Conservation (phyloP, 2,797 vertebrate genomes). For the Acrocephalus scirpaceus region DNA sequence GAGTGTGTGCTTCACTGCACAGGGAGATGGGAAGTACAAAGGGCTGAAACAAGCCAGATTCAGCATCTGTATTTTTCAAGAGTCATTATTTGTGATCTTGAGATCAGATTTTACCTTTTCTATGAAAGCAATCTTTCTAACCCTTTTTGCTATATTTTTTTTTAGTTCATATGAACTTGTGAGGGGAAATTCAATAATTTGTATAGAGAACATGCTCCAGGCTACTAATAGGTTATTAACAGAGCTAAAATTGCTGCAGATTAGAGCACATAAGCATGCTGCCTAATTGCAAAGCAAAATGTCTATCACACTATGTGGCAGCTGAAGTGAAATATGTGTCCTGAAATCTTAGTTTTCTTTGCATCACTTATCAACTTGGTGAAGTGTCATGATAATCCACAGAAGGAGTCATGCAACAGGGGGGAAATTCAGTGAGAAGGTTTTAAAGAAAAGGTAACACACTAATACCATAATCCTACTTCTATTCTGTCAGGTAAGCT, state of each 20-base stretch:
- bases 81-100: neutral
- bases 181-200: neutral
- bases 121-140: neutral
- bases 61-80: neutral
- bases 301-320: neutral
- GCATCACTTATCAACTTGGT: neutral
- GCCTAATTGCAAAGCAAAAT: constrained; percentile 22
- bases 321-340: neutral
- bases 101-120: neutral
- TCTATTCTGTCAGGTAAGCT: neutral
- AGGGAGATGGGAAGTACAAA: neutral
- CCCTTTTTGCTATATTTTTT: neutral
- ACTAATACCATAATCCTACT: neutral
- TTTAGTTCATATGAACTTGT: neutral
- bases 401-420: neutral
- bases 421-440: neutral
- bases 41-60: neutral
- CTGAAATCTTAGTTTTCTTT: neutral
- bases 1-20: neutral
- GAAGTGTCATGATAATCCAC: neutral
- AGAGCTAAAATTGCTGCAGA: constrained; percentile 35
- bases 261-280: neutral
- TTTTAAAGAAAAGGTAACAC: neutral
- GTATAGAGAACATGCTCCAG: neutral
- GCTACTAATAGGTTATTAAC: constrained; percentile 27